Conservation (phyloP, 1,140 invertebrate genomes). For the Ceratoteleas bidentatus region DNA sequence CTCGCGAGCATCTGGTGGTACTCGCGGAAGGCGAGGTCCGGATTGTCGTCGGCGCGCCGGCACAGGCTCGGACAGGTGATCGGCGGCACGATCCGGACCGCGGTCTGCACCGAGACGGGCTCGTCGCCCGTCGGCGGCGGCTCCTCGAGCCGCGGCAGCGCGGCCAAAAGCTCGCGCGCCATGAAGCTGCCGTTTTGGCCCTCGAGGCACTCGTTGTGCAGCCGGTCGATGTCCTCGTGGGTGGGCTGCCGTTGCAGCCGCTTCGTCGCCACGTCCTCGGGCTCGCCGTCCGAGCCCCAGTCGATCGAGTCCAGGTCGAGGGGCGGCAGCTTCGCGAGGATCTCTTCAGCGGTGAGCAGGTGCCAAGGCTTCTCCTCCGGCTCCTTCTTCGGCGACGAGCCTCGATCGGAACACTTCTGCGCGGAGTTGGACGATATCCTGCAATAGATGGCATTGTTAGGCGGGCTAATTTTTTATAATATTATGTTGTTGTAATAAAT, state of each 20-base stretch:
- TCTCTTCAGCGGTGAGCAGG: constrained; percentile 81
- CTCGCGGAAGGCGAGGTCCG: constrained; percentile 86
- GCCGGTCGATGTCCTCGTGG: constrained; percentile 73
- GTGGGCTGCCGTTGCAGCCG: constrained; percentile 64
- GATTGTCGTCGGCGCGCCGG: constrained; percentile 60
- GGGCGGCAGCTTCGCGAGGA: constrained; percentile 84
- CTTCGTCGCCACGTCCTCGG: constrained; percentile 62
- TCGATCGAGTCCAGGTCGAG: constrained; percentile 83
- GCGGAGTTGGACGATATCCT: constrained; percentile 43
- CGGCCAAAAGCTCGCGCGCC: constrained; percentile 57
- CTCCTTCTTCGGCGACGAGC: constrained; percentile 29
- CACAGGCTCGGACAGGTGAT: constrained; percentile 56
- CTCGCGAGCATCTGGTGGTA: constrained; percentile 90
- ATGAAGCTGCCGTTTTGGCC: constrained; percentile 80
- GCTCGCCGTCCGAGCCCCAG: constrained; percentile 78
- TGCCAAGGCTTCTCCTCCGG: constrained; percentile 52
- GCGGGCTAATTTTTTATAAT: no score
- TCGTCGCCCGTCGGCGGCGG: constrained; percentile 7
- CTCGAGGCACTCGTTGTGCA: constrained; percentile 75
- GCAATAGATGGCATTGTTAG: neutral
- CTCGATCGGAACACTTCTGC: constrained; percentile 46
- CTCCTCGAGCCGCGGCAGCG: constrained; percentile 55
- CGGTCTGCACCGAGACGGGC: constrained; percentile 40
- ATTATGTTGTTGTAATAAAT: no score
- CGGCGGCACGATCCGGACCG: constrained; percentile 44